These are phyloP conservation scores for Sciurus niger DNA, from an alignment of 2,113 vertebrate genomes.

Conservation along the genomic window DNA sequence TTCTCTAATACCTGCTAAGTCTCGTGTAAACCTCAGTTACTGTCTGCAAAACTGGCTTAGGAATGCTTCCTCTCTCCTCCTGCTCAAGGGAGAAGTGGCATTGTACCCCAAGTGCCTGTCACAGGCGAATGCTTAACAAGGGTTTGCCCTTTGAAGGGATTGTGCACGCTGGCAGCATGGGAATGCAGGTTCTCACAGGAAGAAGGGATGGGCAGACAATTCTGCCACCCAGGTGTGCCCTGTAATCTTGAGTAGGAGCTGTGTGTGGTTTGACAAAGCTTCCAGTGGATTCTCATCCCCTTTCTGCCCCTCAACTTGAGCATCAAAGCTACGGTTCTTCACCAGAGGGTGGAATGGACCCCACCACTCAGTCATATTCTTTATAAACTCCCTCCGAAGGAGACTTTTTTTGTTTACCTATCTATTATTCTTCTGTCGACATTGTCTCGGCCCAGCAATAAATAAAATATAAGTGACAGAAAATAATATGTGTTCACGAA, in stretches of 20 bases:
- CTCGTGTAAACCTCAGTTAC: background rate
- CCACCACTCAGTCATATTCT: background rate
- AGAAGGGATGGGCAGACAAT: background rate
- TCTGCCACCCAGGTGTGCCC: background rate
- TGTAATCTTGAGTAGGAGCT: background rate
- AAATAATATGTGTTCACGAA: slow-evolving; percentile 3
- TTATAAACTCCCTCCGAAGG: background rate
- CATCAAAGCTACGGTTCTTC: background rate
- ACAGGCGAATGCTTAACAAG: background rate
- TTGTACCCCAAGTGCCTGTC: background rate
- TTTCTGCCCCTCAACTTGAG: background rate
- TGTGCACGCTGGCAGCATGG: rapidly evolving
- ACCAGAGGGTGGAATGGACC: background rate
- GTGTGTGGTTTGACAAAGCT: background rate
- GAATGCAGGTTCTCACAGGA: background rate
- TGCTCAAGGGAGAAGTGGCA: background rate
- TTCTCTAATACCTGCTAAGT: background rate
- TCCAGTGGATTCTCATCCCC: background rate
- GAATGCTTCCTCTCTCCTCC: background rate
- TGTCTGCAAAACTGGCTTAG: background rate
- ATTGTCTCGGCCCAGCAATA: background rate
- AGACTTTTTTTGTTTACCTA: background rate
- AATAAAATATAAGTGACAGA: slow-evolving; percentile 33
- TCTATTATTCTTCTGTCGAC: background rate
- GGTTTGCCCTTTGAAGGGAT: background rate